Percentiles rank a stretch among this genome's conserved stretches.
phyloP scores from a whole-genome alignment of 2,797 vertebrate species.

The Lindbergichthys nudifrons region DNA sequence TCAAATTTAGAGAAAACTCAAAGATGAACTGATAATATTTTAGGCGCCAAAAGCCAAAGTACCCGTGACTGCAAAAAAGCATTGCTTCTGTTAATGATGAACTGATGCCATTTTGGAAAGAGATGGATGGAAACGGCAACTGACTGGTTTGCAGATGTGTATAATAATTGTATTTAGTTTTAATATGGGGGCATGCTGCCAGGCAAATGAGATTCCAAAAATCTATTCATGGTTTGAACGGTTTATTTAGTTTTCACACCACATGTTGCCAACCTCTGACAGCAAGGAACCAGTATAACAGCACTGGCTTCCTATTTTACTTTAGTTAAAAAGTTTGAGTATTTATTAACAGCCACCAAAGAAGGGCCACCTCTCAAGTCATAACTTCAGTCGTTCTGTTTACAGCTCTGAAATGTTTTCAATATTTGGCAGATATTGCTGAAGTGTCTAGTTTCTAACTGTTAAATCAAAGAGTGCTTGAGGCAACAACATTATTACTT shows the following conservation, averaged over 20 bases:
- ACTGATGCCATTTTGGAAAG: too few species aligned
- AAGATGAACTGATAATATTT: too few species aligned
- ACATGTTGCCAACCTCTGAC: neutral
- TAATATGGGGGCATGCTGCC: constrained; percentile 13
- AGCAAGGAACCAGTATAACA: constrained; percentile 41
- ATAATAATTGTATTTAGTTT: constrained; percentile 15
- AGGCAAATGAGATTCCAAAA: constrained; percentile 11
- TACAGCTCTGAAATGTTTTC: neutral
- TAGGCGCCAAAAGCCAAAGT: too few species aligned
- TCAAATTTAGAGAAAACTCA: too few species aligned
- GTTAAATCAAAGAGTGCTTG: constrained; percentile 33
- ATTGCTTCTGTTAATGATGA: too few species aligned
- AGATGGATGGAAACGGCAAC: too few species aligned
- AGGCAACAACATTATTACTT: constrained; percentile 31
- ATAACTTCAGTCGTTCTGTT: neutral
- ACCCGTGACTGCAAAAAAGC: too few species aligned
- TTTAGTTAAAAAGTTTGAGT: too few species aligned
- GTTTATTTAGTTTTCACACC: neutral
- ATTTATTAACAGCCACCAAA: neutral
- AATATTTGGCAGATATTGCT: constrained; percentile 1
- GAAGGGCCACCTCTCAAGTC: neutral
- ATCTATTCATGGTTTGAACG: constrained; percentile 33
- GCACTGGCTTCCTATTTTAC: neutral
- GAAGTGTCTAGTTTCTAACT: constrained; percentile 7
- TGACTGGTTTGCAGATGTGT: too few species aligned